Percentiles rank a stretch among this genome's conserved stretches.
Evolutionary conservation across 2,797 vertebrate genomes (phyloP).

Genomic region (Gambelia wislizenii): DNA sequence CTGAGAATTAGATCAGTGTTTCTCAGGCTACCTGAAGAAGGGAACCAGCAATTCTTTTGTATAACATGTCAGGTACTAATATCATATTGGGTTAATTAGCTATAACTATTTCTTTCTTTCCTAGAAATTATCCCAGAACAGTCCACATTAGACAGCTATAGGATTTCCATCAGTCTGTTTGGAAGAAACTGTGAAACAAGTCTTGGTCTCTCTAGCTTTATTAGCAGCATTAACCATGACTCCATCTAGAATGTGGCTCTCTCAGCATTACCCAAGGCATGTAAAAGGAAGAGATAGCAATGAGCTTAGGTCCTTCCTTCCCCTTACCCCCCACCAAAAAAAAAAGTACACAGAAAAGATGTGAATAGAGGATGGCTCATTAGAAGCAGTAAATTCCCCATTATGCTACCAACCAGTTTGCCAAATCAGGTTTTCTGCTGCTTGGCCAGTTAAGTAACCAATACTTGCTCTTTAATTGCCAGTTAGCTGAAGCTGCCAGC

Average conservation of each 20-base stretch:
- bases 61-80: no score
- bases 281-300: no score
- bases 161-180: not conserved
- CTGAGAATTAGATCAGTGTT: not conserved
- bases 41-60: no score
- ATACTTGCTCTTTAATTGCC: not conserved
- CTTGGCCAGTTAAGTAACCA: constrained; percentile 13
- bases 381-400: not conserved
- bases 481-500: constrained; percentile 24
- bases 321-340: not conserved
- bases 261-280: not conserved
- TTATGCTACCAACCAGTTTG: not conserved
- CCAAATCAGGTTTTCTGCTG: not conserved
- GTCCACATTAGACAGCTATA: not conserved
- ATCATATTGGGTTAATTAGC: no score
- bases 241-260: not conserved
- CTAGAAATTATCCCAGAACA: no score
- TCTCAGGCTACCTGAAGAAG: no score
- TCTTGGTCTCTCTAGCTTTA: not conserved
- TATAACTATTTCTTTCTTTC: no score
- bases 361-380: not conserved
- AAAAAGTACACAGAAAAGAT: not conserved
- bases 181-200: not conserved
- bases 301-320: not conserved
- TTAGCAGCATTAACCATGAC: not conserved